Percentiles rank a stretch among this genome's conserved stretches.
Conservation (phyloP, 2,113 vertebrate species). For the Upupa epops region DNA sequence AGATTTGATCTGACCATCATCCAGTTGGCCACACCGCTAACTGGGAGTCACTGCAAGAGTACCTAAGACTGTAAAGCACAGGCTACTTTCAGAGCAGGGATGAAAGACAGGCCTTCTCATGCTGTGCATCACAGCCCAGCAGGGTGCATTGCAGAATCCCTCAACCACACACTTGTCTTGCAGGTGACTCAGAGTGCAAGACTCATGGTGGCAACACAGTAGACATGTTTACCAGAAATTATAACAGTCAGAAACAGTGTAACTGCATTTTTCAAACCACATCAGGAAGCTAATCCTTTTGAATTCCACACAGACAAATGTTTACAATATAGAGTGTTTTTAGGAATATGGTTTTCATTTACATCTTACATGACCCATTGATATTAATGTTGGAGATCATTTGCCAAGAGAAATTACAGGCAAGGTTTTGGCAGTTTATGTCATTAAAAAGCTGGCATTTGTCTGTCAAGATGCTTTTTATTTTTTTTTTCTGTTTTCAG, state of each 20-base stretch:
- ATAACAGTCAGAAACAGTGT: background rate
- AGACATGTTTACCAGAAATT: background rate
- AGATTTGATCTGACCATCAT: background rate
- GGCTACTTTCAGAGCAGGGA: background rate
- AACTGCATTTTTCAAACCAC: background rate
- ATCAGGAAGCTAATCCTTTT: background rate
- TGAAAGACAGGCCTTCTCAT: fast-evolving
- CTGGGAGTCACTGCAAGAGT: background rate
- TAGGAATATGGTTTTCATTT: conserved; percentile 52
- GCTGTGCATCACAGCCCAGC: fast-evolving
- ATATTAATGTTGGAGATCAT: conserved; percentile 29
- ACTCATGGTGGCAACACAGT: fast-evolving
- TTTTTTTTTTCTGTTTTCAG: conserved; percentile 31
- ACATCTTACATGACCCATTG: conserved; percentile 47
- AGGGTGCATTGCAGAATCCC: background rate
- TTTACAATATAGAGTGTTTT: conserved; percentile 4
- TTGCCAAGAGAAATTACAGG: conserved; percentile 56
- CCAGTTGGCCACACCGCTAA: background rate
- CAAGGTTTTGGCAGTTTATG: conserved; percentile 42
- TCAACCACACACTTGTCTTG: fast-evolving
- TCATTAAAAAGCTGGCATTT: conserved; percentile 28
- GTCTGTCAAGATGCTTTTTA: conserved; percentile 30
- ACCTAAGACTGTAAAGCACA: fast-evolving
- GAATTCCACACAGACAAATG: background rate
- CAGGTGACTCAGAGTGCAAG: fast-evolving